Conservation (phyloP, 2,113 vertebrate genomes). For the Rhabdomys dilectus region DNA sequence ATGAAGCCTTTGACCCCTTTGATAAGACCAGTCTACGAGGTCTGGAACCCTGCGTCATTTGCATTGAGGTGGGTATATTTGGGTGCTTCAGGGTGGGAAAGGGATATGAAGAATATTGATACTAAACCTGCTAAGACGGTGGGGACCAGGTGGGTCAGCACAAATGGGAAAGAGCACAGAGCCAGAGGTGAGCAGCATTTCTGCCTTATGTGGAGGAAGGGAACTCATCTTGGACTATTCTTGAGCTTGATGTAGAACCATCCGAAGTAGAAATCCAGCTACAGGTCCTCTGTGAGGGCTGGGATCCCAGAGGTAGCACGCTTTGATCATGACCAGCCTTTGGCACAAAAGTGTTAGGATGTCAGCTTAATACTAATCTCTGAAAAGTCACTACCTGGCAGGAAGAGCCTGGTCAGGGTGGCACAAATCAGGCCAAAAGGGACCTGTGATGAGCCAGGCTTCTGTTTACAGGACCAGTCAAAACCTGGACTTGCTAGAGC, state of each 20-base stretch:
- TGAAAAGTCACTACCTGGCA: background rate
- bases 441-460: background rate
- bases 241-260: background rate
- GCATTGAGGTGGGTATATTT: slow-evolving; percentile 90
- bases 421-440: background rate
- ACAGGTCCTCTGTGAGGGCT: rapidly evolving
- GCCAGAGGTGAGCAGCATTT: background rate
- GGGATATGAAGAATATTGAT: background rate
- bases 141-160: rapidly evolving
- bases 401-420: background rate
- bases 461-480: background rate
- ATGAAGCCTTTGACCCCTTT: slow-evolving; percentile 96
- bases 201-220: background rate
- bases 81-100: background rate
- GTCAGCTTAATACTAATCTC: background rate
- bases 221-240: too few relatives aligned
- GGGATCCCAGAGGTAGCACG: background rate
- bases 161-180: background rate
- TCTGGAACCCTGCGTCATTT: slow-evolving; percentile 90
- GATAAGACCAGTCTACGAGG: slow-evolving; percentile 93
- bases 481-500: background rate
- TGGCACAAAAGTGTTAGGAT: background rate
- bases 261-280: background rate
- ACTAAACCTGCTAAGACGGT: background rate
- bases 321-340: background rate